phyloP scores from a whole-genome alignment of 2,888 invertebrate genomes.

The Eilema caniola region DNA sequence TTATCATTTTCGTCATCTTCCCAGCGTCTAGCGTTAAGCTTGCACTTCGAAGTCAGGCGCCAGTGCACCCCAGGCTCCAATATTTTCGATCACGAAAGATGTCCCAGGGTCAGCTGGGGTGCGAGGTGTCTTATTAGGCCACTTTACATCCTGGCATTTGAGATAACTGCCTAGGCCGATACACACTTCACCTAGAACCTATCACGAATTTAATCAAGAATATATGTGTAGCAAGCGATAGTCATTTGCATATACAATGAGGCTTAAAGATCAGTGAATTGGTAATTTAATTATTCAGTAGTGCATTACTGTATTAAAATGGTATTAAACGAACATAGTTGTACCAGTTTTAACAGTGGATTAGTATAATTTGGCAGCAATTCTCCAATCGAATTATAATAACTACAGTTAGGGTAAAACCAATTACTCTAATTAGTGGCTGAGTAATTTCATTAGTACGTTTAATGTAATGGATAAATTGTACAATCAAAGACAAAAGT shows the following conservation, averaged over 20 bases:
- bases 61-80: too few relatives aligned
- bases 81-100: too few relatives aligned
- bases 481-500: background rate
- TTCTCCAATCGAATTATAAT: constrained; percentile 46
- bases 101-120: too few relatives aligned
- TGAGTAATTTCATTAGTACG: constrained; percentile 42
- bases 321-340: constrained; percentile 13
- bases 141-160: too few relatives aligned
- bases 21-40: too few relatives aligned
- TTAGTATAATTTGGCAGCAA: constrained; percentile 23
- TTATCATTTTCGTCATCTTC: too few relatives aligned
- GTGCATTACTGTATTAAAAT: constrained; percentile 10
- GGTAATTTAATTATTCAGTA: background rate
- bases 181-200: background rate
- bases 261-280: background rate
- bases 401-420: constrained; percentile 39
- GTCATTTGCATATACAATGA: constrained; percentile 2
- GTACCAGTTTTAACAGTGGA: constrained; percentile 14
- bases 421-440: constrained; percentile 44
- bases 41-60: too few relatives aligned
- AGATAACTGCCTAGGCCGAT: too few relatives aligned
- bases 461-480: constrained; percentile 24
- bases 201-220: background rate
- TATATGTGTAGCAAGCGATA: background rate
- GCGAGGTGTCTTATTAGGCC: too few relatives aligned